Base-by-base conservation (phyloP, 1,140 invertebrate genomes). In the Tetranychus urticae region DNA sequence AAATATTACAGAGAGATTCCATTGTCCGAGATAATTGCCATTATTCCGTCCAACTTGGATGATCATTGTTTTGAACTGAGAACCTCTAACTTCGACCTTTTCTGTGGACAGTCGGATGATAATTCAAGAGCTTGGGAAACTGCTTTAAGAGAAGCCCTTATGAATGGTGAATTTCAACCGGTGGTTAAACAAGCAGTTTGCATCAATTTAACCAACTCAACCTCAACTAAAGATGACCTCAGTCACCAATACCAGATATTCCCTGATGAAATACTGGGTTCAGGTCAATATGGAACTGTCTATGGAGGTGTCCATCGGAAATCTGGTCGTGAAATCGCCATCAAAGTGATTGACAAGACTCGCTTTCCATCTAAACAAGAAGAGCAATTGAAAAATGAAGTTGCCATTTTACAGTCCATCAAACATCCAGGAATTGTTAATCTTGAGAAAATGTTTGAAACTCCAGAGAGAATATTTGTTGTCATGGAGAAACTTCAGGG, bases 301-400 rank as follows among this genome's bases (percentile, higher is more conserved):
- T 97, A 97, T 73, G 91, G 88, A 65, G 92, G 91, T 71, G 58
- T 62, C 12, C 89, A 94, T 72, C 79, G 87, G 57, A 84, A 84
- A 72, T 84, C 84, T 12, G 78, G 81, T 39, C 74, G 86, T 62
- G 77, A 88, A 42, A 92, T 97, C 13, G 94, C 94, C 8, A 94
- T 98, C 64, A 97, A 77, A 66, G 68, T 68, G 3, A 98, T 98
- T 67, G 92, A 97, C 72, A 99, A 99, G 74, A 74, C 94, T 58
- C 80, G 94, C 34, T 98, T 98, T 72, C 92, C 94, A 3, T 96
- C 89, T 0, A 98, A 98, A 72, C 92, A 98, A 76, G 94, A 98
- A 70, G 92, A 92, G 2, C 90, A 97, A 70, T 74, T 98, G 47
- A 96, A 97, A 73, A 98, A 97, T 73, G 94, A 98, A 77, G 94